Evolutionary conservation across 2,797 vertebrate genomes (phyloP).

Genomic region (Nannoperca australis): DNA sequence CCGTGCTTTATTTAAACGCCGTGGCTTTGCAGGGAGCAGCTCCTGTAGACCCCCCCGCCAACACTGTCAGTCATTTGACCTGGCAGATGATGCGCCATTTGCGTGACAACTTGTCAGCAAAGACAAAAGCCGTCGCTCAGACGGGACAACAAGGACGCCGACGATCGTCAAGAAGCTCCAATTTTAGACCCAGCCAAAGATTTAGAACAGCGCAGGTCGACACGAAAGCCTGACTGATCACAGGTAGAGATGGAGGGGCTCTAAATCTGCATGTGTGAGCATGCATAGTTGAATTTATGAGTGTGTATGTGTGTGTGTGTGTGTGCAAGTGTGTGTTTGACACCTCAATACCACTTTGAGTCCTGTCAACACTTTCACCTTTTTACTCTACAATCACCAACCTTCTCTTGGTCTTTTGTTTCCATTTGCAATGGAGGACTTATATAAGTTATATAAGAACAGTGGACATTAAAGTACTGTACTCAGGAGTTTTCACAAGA

Average conservation of each 20-base stretch:
- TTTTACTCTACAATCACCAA: conserved; percentile 7
- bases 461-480: background rate
- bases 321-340: conserved; percentile 10
- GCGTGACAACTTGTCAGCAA: conserved; percentile 57
- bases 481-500: background rate
- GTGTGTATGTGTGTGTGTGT: background rate
- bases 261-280: conserved; percentile 5
- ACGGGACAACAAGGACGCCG: conserved; percentile 27
- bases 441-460: background rate
- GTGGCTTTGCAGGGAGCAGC: conserved; percentile 44
- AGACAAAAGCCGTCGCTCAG: conserved; percentile 66
- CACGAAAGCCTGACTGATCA: conserved; percentile 39
- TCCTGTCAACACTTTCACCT: conserved; percentile 37
- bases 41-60: conserved; percentile 6
- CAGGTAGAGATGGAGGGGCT: conserved; percentile 48
- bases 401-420: background rate
- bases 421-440: background rate
- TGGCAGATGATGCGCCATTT: conserved; percentile 42
- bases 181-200: conserved; percentile 49
- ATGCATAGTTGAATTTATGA: conserved; percentile 7
- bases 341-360: conserved; percentile 18
- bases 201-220: conserved; percentile 30
- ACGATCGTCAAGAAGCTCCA: conserved; percentile 50
- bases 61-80: conserved; percentile 57
- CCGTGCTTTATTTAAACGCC: conserved; percentile 66